phyloP scores from a whole-genome alignment of 2,888 invertebrate genomes.

The Tachina lurida region DNA sequence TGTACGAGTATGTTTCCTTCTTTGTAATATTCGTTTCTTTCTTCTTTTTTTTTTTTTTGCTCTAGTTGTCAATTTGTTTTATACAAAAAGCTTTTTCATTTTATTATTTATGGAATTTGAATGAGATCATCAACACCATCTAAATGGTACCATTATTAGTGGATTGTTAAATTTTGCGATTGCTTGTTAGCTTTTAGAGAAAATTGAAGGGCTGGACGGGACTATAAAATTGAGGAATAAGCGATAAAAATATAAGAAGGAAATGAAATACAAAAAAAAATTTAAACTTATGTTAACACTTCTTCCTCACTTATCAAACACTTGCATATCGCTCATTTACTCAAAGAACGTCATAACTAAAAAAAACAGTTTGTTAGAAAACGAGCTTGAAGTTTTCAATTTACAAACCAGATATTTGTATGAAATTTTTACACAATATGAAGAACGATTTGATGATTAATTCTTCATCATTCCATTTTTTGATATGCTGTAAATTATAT shows the following conservation, averaged over 20 bases:
- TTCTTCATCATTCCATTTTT: too few species aligned
- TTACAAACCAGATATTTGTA: too few species aligned
- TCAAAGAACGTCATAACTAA: too few species aligned
- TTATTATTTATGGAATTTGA: constrained; percentile 49
- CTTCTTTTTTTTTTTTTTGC: constrained; percentile 24
- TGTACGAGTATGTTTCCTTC: background rate
- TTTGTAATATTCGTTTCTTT: constrained; percentile 25
- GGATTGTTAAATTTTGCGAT: background rate
- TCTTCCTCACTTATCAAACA: too few species aligned
- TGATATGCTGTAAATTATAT: too few species aligned
- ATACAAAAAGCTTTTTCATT: constrained; percentile 45
- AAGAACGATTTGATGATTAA: too few species aligned
- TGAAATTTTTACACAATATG: too few species aligned
- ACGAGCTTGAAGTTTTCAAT: too few species aligned
- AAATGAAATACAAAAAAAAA: too few species aligned
- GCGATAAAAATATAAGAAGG: background rate
- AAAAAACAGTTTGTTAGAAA: too few species aligned
- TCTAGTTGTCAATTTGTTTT: constrained; percentile 64
- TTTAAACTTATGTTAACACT: too few species aligned
- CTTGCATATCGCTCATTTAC: too few species aligned
- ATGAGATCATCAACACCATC: constrained; percentile 57
- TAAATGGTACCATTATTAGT: background rate
- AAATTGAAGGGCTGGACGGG: background rate
- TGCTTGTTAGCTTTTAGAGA: background rate
- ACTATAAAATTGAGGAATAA: background rate